Conservation (phyloP, 2,888 invertebrate species). For the Pristionchus exspectatus region DNA sequence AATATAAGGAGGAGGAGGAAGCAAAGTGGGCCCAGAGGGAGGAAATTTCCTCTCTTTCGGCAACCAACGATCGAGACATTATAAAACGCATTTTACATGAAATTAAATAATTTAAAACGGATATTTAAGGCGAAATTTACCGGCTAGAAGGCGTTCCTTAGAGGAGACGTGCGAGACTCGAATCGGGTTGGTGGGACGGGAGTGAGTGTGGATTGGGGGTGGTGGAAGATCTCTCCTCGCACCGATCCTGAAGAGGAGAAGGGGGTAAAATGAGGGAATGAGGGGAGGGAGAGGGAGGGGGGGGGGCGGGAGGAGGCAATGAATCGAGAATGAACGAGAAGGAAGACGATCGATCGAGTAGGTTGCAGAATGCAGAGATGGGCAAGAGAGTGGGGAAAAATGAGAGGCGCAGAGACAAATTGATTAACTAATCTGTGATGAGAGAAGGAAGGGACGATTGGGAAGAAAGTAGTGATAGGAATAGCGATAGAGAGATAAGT, state of each 20-base stretch:
- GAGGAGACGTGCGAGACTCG: constrained; percentile 1
- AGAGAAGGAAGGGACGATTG: background rate
- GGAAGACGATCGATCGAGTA: background rate
- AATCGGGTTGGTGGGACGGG: background rate
- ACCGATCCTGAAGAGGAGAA: constrained; percentile 17
- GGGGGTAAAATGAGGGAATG: background rate
- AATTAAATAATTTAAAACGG: background rate
- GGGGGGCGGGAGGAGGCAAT: background rate
- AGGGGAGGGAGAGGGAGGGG: background rate
- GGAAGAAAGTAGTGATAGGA: background rate
- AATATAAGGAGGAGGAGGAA: background rate
- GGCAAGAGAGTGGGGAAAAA: background rate
- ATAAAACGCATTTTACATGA: background rate
- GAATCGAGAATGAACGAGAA: background rate
- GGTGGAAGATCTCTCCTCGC: background rate
- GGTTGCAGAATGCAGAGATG: background rate
- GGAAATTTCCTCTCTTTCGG: background rate
- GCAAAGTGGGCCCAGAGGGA: background rate
- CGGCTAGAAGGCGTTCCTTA: constrained; percentile 26
- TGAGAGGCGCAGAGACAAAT: background rate
- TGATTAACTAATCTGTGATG: constrained; percentile 11
- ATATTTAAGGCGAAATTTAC: background rate
- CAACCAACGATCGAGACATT: background rate
- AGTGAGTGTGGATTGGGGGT: background rate
- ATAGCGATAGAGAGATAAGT: background rate